Evolutionary conservation across 2,888 invertebrate species (phyloP).

Genomic region (Cecidostiba fungosa): DNA sequence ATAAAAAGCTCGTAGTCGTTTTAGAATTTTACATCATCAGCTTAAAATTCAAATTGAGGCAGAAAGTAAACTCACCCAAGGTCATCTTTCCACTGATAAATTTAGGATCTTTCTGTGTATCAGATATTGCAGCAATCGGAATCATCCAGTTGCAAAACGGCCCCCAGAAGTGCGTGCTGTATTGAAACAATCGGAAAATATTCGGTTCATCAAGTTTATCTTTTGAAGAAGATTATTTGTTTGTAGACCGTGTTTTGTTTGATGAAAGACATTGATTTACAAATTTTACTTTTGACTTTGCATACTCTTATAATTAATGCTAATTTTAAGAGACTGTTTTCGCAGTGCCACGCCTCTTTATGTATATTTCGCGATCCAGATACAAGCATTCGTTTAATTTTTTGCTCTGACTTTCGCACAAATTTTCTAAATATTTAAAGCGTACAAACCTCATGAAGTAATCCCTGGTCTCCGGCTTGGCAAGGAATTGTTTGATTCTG

Average conservation of each 20-base stretch:
- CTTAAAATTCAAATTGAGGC: neutral
- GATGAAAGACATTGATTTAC: too few relatives aligned
- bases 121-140: conserved; percentile 96
- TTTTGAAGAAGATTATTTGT: too few relatives aligned
- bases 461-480: conserved; percentile 70
- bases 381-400: too few relatives aligned
- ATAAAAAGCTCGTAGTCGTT: neutral
- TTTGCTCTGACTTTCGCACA: neutral
- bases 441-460: conserved; percentile 73
- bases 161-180: conserved; percentile 98
- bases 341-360: too few relatives aligned
- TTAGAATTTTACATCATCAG: neutral
- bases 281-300: neutral
- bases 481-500: conserved; percentile 63
- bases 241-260: too few relatives aligned
- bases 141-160: conserved; percentile 99
- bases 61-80: conserved; percentile 50
- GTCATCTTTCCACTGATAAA: conserved; percentile 98
- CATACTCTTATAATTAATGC: neutral
- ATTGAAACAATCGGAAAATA: neutral
- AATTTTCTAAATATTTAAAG: neutral
- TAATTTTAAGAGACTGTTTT: too few relatives aligned
- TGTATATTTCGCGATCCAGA: too few relatives aligned
- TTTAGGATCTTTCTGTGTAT: conserved; percentile 93
- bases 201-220: neutral